phyloP scores from a whole-genome alignment of 2,797 vertebrate genomes.

The Ptychobarbus kaznakovi region DNA sequence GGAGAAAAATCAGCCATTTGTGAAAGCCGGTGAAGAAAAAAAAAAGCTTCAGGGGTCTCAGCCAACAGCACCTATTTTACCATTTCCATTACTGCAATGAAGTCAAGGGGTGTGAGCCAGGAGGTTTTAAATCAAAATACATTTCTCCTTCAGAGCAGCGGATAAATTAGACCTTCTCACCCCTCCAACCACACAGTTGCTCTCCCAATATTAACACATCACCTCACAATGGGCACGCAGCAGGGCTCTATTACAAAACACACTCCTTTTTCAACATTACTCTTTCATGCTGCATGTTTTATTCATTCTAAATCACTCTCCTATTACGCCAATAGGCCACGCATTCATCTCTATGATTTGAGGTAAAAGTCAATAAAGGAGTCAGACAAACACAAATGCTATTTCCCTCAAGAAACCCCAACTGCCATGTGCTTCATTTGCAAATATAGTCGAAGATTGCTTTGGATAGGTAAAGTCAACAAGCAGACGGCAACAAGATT shows the following conservation, averaged over 20 bases:
- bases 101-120: constrained; percentile 77
- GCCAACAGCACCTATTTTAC: constrained; percentile 77
- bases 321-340: constrained; percentile 69
- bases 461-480: not conserved
- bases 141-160: constrained; percentile 71
- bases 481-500: not conserved
- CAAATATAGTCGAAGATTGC: not conserved
- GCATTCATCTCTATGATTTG: constrained; percentile 66
- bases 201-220: constrained; percentile 80
- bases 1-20: constrained; percentile 58
- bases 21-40: constrained; percentile 49
- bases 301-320: constrained; percentile 74
- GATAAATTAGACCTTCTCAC: constrained; percentile 79
- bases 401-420: constrained; percentile 62
- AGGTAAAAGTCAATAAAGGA: constrained; percentile 64
- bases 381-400: constrained; percentile 34
- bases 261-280: constrained; percentile 61
- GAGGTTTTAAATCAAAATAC: constrained; percentile 72
- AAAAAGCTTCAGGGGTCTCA: constrained; percentile 65
- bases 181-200: constrained; percentile 75
- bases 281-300: constrained; percentile 71
- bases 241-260: constrained; percentile 76
- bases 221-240: constrained; percentile 77
- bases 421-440: constrained; percentile 35
- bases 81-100: constrained; percentile 80